These are phyloP conservation scores for Maccullochella peelii DNA, from an alignment of 2,113 vertebrate genomes.

Conservation along the genomic window DNA sequence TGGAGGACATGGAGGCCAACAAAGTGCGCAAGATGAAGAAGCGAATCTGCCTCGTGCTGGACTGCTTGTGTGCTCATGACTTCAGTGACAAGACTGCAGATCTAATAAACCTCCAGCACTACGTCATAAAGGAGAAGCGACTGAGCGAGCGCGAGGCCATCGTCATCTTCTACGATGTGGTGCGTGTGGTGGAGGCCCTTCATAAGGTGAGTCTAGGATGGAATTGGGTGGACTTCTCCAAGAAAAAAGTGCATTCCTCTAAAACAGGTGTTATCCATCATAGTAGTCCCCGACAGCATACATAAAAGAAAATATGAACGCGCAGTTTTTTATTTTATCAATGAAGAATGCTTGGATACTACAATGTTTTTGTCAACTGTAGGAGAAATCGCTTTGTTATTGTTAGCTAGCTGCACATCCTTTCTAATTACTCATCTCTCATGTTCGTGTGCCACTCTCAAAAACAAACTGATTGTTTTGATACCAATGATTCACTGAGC, in stretches of 20 bases:
- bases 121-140: slow-evolving; percentile 98
- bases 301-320: not conserved
- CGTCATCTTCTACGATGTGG: slow-evolving; percentile 98
- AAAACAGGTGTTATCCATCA: not conserved
- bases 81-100: slow-evolving; percentile 98
- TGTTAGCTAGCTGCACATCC: slow-evolving; percentile 41
- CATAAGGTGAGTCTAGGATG: slow-evolving; percentile 89
- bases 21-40: slow-evolving; percentile 95
- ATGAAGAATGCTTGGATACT: not conserved
- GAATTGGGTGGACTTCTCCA: not conserved
- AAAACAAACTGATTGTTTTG: slow-evolving; percentile 63
- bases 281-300: not conserved
- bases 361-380: slow-evolving; percentile 10
- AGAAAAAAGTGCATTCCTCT: not conserved
- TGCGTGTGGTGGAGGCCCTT: slow-evolving; percentile 96
- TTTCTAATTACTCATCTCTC: slow-evolving; percentile 64
- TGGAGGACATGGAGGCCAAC: slow-evolving; percentile 92
- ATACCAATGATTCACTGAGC: slow-evolving; percentile 52
- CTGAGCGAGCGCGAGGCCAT: slow-evolving; percentile 96
- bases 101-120: slow-evolving; percentile 99
- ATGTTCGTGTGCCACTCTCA: slow-evolving; percentile 58
- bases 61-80: slow-evolving; percentile 97
- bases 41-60: slow-evolving; percentile 96
- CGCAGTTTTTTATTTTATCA: not conserved
- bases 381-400: slow-evolving; percentile 28